Evolutionary conservation across 1,140 invertebrate genomes (phyloP).

Genomic region (Cardiocondyla obscurior): DNA sequence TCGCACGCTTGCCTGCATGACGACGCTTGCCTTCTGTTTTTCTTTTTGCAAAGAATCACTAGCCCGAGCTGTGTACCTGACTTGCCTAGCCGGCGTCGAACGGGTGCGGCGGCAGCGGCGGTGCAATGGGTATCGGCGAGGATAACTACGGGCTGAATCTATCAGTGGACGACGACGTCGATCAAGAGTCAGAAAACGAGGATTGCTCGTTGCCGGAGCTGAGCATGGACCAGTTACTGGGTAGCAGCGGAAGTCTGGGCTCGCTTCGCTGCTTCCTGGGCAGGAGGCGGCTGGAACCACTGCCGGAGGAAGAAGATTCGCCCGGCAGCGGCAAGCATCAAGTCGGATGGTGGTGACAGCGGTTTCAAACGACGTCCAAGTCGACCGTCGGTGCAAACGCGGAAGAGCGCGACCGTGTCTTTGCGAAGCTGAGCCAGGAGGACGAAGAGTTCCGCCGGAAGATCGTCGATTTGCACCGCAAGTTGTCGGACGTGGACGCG

Average conservation of each 20-base stretch:
- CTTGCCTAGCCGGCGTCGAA: constrained; percentile 81
- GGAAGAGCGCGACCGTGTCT: constrained; percentile 73
- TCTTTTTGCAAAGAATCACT: constrained; percentile 81
- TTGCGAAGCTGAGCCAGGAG: constrained; percentile 77
- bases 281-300: constrained; percentile 79
- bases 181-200: constrained; percentile 73
- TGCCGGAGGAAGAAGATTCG: constrained; percentile 82
- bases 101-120: constrained; percentile 58
- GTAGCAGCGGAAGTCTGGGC: constrained; percentile 69
- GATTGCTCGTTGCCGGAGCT: constrained; percentile 77
- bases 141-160: constrained; percentile 76
- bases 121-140: constrained; percentile 66
- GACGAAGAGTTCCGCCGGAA: constrained; percentile 81
- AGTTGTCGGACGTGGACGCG: constrained; percentile 79
- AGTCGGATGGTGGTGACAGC: constrained; percentile 83
- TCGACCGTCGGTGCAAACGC: constrained; percentile 65
- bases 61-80: constrained; percentile 82
- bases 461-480: constrained; percentile 80
- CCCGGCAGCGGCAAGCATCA: constrained; percentile 78
- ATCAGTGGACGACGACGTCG: constrained; percentile 74
- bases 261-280: constrained; percentile 78
- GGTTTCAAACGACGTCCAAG: constrained; percentile 74
- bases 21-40: constrained; percentile 82
- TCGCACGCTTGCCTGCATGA: constrained; percentile 82
- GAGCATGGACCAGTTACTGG: constrained; percentile 82